Conservation (phyloP, 2,888 invertebrate genomes). For the Choreutis nemorana region DNA sequence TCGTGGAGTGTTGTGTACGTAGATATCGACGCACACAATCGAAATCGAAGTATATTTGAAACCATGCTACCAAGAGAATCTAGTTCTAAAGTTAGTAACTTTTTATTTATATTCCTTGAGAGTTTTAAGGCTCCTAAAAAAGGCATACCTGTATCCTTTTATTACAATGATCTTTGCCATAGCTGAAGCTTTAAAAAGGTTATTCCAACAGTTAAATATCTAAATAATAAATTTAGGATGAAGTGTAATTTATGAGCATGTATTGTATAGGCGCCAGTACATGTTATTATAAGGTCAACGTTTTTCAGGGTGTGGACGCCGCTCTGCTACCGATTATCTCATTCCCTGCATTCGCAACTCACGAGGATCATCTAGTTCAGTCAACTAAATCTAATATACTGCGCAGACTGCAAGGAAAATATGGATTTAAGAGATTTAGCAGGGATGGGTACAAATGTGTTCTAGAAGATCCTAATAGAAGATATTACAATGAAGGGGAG, state of each 20-base stretch:
- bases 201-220: no score
- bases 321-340: conserved; percentile 92
- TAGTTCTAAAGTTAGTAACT: conserved; percentile 98
- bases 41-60: conserved; percentile 98
- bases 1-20: conserved; percentile 99
- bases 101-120: no score
- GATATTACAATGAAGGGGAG: conserved; percentile 90
- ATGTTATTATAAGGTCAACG: conserved; percentile 3
- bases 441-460: conserved; percentile 94
- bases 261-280: no score
- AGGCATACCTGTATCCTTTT: no score
- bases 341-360: conserved; percentile 98
- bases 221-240: no score
- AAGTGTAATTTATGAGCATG: no score
- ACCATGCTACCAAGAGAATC: conserved; percentile 97
- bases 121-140: no score
- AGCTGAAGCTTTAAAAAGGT: no score
- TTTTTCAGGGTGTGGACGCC: conserved; percentile 87
- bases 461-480: conserved; percentile 79
- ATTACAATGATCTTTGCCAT: no score
- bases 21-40: conserved; percentile 98
- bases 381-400: conserved; percentile 88
- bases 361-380: conserved; percentile 88
- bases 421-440: conserved; percentile 93
- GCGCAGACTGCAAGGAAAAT: conserved; percentile 82